phyloP scores from a whole-genome alignment of 2,113 vertebrate species.

The Ornithorhynchus anatinus region DNA sequence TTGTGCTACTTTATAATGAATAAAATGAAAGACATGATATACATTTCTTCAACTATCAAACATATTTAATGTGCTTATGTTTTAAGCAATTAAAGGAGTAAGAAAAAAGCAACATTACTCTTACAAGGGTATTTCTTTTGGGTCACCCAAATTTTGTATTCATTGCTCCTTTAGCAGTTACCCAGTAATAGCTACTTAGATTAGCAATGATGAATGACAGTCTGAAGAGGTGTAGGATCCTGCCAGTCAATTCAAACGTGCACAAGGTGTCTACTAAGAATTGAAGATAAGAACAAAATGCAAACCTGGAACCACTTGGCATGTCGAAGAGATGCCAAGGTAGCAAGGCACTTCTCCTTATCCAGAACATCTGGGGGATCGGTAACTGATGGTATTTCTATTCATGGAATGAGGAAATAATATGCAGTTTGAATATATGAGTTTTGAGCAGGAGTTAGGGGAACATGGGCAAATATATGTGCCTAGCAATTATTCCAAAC shows the following conservation, averaged over 20 bases:
- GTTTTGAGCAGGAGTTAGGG: conserved; percentile 95
- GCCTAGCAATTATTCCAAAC: conserved; percentile 48
- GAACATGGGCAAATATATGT: conserved; percentile 90
- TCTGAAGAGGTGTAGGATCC: conserved; percentile 42
- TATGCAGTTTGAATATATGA: conserved; percentile 99
- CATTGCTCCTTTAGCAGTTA: conserved; percentile 65
- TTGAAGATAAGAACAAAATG: conserved; percentile 98
- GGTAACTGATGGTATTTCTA: conserved; percentile 98
- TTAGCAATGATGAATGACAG: conserved; percentile 41
- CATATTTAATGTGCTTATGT: no score
- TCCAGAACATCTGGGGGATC: conserved; percentile 99
- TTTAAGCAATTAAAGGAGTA: neutral
- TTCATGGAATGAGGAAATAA: conserved; percentile 99
- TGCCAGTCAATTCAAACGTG: conserved; percentile 71
- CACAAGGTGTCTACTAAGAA: conserved; percentile 83
- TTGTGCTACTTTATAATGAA: conserved; percentile 73
- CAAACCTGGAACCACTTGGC: conserved; percentile 99
- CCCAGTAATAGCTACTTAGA: conserved; percentile 59
- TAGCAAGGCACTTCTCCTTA: conserved; percentile 99
- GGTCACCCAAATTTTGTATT: conserved; percentile 20
- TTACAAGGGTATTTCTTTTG: conserved; percentile 48
- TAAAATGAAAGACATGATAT: no score
- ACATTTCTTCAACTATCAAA: no score
- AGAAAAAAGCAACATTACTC: conserved; percentile 52
- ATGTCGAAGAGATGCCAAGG: conserved; percentile 99